Evolutionary conservation across 2,888 invertebrate species (phyloP), one percentile per base, ranked within the genome.

Genomic region (Eretmocerus hayati): DNA sequence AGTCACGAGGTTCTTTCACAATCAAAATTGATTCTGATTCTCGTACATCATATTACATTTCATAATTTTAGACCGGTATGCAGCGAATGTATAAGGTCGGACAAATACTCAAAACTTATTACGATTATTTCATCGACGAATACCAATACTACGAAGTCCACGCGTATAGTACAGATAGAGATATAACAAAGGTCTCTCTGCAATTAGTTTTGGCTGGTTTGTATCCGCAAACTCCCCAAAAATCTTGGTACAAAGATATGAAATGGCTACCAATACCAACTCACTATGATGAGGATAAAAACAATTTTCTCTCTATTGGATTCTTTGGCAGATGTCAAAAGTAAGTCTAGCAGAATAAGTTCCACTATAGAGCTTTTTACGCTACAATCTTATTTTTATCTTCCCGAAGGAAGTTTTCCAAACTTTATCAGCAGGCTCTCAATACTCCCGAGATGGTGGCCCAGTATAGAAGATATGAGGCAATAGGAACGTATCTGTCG

Each of bases 141-240:
- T 22, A 50, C 20, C 55, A 59, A 46, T 16, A 22, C n/a, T 56
- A 56, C 1, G 20, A 18, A 2, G 57, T 62, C 1, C 56, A 59
- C 9, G 62, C 57, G 19, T 32, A 52, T 1, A 60, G 61, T 16
- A 46, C 61, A 0, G 54, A 59, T 39, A 9, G 26, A 18, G 62
- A 62, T 35, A 54, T 62, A 2, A 63, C 62, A 3, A 62, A 63
- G 37, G 50, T 51, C 58, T 61, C 62, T 9, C 45, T 62, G n/a
- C 55, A 61, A 30, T 46, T 62, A 18, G 58, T 58, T 5, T 46
- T 62, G 8, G 57, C 59, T 4, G 62, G 57, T 2, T 47, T 62
- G 4, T 63, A 58, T 50, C 56, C 56, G 6, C 56, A 59, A 5
- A 5, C 32, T 2, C 1, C 26, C 2, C 1, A 1, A 2, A 56